Evolutionary conservation across 23 tunicate genomes (phyloP).

Genomic region (Oikopleura dioica): DNA sequence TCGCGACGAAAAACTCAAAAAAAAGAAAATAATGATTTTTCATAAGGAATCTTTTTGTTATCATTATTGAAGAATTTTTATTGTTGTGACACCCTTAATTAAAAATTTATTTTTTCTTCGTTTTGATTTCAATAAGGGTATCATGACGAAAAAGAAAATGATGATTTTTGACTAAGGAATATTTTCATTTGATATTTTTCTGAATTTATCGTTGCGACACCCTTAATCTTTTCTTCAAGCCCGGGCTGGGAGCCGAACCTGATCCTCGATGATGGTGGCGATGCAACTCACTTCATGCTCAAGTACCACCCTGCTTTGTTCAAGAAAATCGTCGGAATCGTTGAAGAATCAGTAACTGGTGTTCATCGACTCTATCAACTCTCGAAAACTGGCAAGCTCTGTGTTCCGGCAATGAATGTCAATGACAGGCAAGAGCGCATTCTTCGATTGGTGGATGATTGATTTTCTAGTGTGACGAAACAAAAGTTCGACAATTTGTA

Average conservation of each 20-base stretch:
- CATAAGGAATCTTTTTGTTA: no score
- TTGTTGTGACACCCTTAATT: no score
- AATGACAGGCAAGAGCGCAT: slow-evolving; percentile 53
- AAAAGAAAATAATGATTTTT: no score
- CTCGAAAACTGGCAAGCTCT: slow-evolving; percentile 71
- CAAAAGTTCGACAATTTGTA: slow-evolving; percentile 98
- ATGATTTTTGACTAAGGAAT: no score
- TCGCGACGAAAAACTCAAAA: no score
- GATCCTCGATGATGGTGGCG: slow-evolving; percentile 98
- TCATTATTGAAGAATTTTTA: no score
- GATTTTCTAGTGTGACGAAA: slow-evolving; percentile 18
- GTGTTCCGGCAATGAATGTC: slow-evolving; percentile 99
- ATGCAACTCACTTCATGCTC: slow-evolving; percentile 83
- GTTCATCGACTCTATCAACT: slow-evolving; percentile 97
- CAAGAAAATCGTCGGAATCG: slow-evolving; percentile 75
- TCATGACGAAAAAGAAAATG: no score
- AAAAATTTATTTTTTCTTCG: no score
- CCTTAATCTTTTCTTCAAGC: no score
- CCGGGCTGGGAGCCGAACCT: slow-evolving; percentile 89
- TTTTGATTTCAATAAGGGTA: no score
- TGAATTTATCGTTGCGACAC: no score
- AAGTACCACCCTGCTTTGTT: slow-evolving; percentile 61
- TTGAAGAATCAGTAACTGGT: slow-evolving; percentile 92
- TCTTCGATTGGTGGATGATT: neutral
- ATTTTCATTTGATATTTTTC: no score